Base-by-base conservation (phyloP, 2,888 invertebrate genomes). In the Spilosoma lubricipeda region DNA sequence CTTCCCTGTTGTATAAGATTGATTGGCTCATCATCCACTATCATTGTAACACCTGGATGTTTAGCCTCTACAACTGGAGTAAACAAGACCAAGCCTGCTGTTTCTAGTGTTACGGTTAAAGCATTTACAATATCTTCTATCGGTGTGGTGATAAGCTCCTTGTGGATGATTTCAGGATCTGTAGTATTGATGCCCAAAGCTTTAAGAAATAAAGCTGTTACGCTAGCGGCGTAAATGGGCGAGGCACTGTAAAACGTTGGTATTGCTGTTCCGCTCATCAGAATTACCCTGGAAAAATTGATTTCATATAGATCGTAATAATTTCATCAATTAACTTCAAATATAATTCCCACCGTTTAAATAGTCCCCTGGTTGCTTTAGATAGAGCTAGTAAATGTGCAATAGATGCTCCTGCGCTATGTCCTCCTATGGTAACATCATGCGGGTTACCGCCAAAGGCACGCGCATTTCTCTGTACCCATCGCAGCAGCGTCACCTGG, bases 181-280 rank as follows among this genome's bases (percentile, higher is more conserved):
- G 83, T 86, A n/a, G 84, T 75, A 67, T 86, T 86, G 20, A 88
- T 84, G 36, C 87, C 96, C 93, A 97, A 73, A n/a, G 68, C 77
- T 85, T 87, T 80, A 88, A 94, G 73, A 52, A 88, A 88, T 20
- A 75, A 78, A 18, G 67, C 68, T 11, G 86, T 80, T 8, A 85
- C 70, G 1, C 72, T 52, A 20, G 77, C 77, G 7, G 88, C 84
- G 63, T 82, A 85, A 36, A 79, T 65, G 7, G 86, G 84, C 20
- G 89, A 88, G 7, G 81, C 52, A 67, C 80, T 84, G 68, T 82
- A 87, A 59, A 74, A 84, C 0, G 82, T 68, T 48, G 85, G 80
- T 45, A 84, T 79, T 0, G 81, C 84, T 7, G 81, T 79, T 33
- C 89, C 83, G 64, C 87, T 86, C 80, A 85, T 78, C 74, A 85